Percentiles rank a stretch among this genome's conserved stretches.
These are phyloP conservation scores for Drosophila navojoa DNA, from an alignment of 1,140 invertebrate species.

Conservation along the genomic window DNA sequence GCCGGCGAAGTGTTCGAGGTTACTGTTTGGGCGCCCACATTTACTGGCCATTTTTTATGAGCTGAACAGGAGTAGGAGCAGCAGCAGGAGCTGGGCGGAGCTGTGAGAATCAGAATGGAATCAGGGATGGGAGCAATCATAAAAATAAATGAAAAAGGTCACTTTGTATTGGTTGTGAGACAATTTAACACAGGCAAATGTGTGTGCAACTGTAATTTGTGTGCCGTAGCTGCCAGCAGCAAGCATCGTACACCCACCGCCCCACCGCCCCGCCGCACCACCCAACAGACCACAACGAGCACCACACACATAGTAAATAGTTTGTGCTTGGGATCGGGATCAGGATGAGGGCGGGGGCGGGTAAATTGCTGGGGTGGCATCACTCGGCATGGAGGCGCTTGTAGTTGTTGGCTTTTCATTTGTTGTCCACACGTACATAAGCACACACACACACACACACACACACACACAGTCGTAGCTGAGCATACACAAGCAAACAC, in stretches of 20 bases:
- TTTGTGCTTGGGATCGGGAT: slow-evolving; percentile 57
- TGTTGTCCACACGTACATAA: slow-evolving; percentile 44
- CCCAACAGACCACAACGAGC: slow-evolving; percentile 16
- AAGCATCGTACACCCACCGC: slow-evolving; percentile 37
- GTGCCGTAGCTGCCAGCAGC: slow-evolving; percentile 44
- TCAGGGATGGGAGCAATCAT: slow-evolving; percentile 42
- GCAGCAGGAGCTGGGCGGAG: neutral
- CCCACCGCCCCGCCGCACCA: slow-evolving; percentile 26
- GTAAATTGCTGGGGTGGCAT: slow-evolving; percentile 40
- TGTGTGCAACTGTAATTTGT: slow-evolving; percentile 79
- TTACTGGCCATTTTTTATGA: slow-evolving; percentile 67
- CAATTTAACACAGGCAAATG: slow-evolving; percentile 80
- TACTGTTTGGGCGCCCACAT: slow-evolving; percentile 36
- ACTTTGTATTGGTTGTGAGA: slow-evolving; percentile 80
- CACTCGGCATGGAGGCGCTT: slow-evolving; percentile 37
- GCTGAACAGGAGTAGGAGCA: neutral
- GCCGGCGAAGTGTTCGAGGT: slow-evolving; percentile 34
- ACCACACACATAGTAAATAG: slow-evolving; percentile 67
- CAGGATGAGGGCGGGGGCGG: neutral
- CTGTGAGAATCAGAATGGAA: slow-evolving; percentile 2
- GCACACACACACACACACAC: slow-evolving; percentile 37
- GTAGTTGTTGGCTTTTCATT: slow-evolving; percentile 72
- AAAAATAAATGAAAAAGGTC: slow-evolving; percentile 81
- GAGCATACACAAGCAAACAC: slow-evolving; percentile 1
- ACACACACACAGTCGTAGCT: slow-evolving; percentile 17